phyloP scores from a whole-genome alignment of 2,797 vertebrate species.

The Gadopsis marmoratus region DNA sequence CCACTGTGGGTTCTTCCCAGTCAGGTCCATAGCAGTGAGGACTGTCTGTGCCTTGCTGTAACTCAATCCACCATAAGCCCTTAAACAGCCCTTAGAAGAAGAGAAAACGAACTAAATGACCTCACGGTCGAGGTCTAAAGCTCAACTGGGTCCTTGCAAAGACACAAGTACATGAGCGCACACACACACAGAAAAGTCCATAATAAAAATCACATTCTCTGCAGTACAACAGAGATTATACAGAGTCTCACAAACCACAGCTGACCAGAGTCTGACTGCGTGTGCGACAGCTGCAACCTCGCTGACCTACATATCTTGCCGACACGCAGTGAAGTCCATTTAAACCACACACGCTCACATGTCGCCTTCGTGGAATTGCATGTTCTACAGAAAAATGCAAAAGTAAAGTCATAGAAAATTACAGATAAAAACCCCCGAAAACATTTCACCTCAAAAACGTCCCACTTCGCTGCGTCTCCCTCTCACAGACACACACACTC shows the following conservation, averaged over 20 bases:
- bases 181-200: slow-evolving; percentile 14
- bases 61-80: background rate
- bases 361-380: background rate
- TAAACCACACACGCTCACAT: slow-evolving; percentile 6
- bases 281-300: slow-evolving; percentile 68
- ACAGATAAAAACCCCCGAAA: slow-evolving; percentile 19
- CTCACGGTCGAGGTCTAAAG: background rate
- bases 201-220: slow-evolving; percentile 32
- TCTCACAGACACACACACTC: slow-evolving; percentile 26
- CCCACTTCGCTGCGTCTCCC: background rate
- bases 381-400: background rate
- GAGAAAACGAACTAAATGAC: background rate
- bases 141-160: background rate
- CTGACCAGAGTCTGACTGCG: slow-evolving; percentile 19
- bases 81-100: background rate
- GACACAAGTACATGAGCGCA: background rate
- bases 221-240: slow-evolving; percentile 34
- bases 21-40: background rate
- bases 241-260: slow-evolving; percentile 31
- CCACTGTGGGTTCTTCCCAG: background rate
- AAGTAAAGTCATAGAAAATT: background rate
- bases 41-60: background rate
- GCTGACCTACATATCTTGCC: slow-evolving; percentile 72
- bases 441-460: slow-evolving; percentile 20
- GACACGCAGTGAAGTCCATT: slow-evolving; percentile 19